phyloP scores from a whole-genome alignment of 2,797 vertebrate species.

The Australoheros facetus region DNA sequence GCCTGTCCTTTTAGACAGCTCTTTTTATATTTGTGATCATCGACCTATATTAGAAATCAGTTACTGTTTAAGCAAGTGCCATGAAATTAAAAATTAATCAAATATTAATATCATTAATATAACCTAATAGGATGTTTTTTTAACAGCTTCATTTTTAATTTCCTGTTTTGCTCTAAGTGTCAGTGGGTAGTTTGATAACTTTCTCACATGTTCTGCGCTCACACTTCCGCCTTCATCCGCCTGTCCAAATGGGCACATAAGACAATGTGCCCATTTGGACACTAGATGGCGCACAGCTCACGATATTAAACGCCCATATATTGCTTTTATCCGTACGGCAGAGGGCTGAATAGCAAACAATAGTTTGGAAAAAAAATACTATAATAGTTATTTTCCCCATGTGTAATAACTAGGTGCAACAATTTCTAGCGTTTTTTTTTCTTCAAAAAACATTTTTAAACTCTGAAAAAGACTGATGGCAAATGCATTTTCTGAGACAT shows the following conservation, averaged over 20 bases:
- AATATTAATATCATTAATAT: neutral
- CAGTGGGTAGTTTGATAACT: neutral
- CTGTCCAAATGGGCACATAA: slow-evolving; percentile 1
- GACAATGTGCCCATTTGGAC: slow-evolving; percentile 15
- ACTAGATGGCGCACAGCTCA: slow-evolving; percentile 63
- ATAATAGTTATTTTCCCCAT: neutral
- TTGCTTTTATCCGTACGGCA: neutral
- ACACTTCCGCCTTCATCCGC: slow-evolving; percentile 33
- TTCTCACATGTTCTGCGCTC: neutral
- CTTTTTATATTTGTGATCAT: neutral
- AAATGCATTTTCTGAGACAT: neutral
- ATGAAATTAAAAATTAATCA: neutral
- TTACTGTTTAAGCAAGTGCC: neutral
- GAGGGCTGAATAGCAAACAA: neutral
- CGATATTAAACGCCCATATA: neutral
- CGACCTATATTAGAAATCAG: neutral
- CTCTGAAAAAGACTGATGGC: too few species aligned
- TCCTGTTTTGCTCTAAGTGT: neutral
- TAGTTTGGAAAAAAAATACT: neutral
- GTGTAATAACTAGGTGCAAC: neutral
- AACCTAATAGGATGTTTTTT: neutral
- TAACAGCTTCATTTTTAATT: neutral
- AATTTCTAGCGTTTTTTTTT: neutral
- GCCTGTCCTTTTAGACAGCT: neutral
- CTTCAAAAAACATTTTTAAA: too few species aligned